These are phyloP conservation scores for Protodeltote pygarga DNA, from an alignment of 2,888 invertebrate genomes.

Conservation along the genomic window DNA sequence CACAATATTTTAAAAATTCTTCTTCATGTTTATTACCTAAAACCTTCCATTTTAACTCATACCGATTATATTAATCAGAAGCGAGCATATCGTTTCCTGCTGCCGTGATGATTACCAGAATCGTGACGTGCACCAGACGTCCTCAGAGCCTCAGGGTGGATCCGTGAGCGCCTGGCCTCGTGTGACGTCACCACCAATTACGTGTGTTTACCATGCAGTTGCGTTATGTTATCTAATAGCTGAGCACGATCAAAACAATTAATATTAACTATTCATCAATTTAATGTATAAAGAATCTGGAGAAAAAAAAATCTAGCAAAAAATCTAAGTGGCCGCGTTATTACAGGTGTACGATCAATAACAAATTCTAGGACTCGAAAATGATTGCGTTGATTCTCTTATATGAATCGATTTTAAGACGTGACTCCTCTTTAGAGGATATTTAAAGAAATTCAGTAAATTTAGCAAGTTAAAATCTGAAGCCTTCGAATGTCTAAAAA, in stretches of 20 bases:
- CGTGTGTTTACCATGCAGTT: constrained; percentile 47
- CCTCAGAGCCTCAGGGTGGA: constrained; percentile 61
- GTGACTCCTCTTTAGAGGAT: too few relatives aligned
- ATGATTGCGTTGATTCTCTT: too few relatives aligned
- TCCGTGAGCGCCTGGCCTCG: constrained; percentile 67
- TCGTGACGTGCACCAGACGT: constrained; percentile 71
- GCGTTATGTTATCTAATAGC: constrained; percentile 62
- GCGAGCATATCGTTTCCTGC: constrained; percentile 64
- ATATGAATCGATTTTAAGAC: too few relatives aligned
- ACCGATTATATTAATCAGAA: constrained; percentile 39
- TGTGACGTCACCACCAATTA: constrained; percentile 71
- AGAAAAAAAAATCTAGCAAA: constrained; percentile 8
- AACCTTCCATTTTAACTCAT: constrained; percentile 18
- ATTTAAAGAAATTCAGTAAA: too few relatives aligned
- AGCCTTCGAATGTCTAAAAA: background rate
- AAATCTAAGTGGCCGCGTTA: constrained; percentile 7
- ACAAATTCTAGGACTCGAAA: background rate
- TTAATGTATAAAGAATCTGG: constrained; percentile 17
- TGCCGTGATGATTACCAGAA: constrained; percentile 63
- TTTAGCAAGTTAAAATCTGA: too few relatives aligned
- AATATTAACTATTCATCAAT: constrained; percentile 41
- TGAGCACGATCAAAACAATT: constrained; percentile 59
- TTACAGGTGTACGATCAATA: constrained; percentile 4
- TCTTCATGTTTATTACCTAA: background rate
- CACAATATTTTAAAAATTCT: constrained; percentile 7